Percentiles rank a stretch among this genome's conserved stretches.
phyloP scores from a whole-genome alignment of 1,140 invertebrate genomes.

The Formica selysi region DNA sequence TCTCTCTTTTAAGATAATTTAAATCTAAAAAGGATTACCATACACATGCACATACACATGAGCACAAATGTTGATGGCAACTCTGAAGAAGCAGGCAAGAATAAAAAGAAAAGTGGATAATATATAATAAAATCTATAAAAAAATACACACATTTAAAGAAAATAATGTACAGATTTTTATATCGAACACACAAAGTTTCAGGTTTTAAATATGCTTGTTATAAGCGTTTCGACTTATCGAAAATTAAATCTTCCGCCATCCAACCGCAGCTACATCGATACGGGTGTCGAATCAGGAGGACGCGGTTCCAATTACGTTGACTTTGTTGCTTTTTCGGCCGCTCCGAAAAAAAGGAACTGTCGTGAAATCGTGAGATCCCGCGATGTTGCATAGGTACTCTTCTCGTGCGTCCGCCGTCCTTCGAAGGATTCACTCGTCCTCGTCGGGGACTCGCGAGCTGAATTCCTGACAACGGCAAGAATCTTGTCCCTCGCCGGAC shows the following conservation, averaged over 20 bases:
- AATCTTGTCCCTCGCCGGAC: conserved; percentile 77
- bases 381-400: conserved; percentile 36
- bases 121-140: neutral
- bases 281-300: conserved; percentile 33
- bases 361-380: conserved; percentile 49
- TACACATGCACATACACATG: neutral
- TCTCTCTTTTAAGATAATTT: neutral
- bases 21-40: neutral
- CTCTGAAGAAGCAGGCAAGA: neutral
- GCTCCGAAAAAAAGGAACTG: conserved; percentile 19
- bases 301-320: conserved; percentile 66
- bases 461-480: conserved; percentile 77
- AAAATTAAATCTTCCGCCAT: conserved; percentile 23
- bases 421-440: conserved; percentile 69
- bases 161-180: neutral
- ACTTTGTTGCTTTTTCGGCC: conserved; percentile 49
- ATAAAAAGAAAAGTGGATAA: neutral
- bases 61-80: neutral
- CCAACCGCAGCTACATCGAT: conserved; percentile 37
- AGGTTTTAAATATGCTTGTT: conserved; percentile 4
- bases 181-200: neutral
- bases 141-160: neutral
- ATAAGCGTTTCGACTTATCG: conserved; percentile 8
- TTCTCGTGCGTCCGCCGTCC: conserved; percentile 55
- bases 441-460: conserved; percentile 65